Conservation (phyloP, 1,140 invertebrate species). For the Ridgeia piscesae region DNA sequence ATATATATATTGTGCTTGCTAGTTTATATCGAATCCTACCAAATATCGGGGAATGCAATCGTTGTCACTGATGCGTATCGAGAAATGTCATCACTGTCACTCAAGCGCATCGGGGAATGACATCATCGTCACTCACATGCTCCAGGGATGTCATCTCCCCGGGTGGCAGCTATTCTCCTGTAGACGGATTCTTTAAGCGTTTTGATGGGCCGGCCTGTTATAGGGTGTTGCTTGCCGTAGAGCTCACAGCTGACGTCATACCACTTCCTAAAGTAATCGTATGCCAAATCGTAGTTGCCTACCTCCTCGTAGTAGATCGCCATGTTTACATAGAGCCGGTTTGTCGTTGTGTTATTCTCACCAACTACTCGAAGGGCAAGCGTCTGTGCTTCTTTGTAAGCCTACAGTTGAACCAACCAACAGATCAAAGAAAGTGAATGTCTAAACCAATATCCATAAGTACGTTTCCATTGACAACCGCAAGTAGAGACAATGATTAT, state of each 20-base stretch:
- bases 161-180: neutral
- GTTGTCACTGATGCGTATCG: too few relatives aligned
- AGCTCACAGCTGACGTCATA: neutral
- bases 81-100: too few relatives aligned
- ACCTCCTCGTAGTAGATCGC: slow-evolving; percentile 19
- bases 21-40: neutral
- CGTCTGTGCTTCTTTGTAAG: neutral
- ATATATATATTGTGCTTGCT: too few relatives aligned
- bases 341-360: neutral
- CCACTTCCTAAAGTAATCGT: slow-evolving; percentile 9
- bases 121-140: neutral
- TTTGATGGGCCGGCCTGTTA: neutral
- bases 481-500: too few relatives aligned
- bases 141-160: neutral
- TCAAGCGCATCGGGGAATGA: too few relatives aligned
- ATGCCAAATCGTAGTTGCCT: slow-evolving; percentile 9
- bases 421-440: too few relatives aligned
- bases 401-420: neutral
- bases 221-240: slow-evolving; percentile 9
- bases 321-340: slow-evolving; percentile 12
- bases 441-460: too few relatives aligned
- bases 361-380: neutral
- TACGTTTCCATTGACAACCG: too few relatives aligned
- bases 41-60: too few relatives aligned
- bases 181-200: slow-evolving; percentile 13